Conservation (phyloP, 2,113 vertebrate species). For the Catagonus wagneri region DNA sequence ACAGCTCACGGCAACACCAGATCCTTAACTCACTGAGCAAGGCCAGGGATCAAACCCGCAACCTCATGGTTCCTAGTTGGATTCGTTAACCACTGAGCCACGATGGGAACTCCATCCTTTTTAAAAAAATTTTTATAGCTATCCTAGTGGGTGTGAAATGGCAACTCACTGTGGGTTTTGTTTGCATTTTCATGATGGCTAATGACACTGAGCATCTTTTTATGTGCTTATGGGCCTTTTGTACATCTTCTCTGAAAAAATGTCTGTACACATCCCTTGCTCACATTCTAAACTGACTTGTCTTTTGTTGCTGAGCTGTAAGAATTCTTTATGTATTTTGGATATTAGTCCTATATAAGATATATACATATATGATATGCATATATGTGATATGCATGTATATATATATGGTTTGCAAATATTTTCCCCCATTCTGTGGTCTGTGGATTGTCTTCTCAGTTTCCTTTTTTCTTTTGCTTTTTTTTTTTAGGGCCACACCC, state of each 20-base stretch:
- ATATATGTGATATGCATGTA: no score
- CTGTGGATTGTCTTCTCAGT: background rate
- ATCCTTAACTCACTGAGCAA: no score
- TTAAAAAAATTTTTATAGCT: background rate
- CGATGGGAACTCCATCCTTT: no score
- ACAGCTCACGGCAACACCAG: no score
- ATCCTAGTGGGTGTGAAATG: background rate
- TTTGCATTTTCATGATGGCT: background rate
- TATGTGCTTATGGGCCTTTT: background rate
- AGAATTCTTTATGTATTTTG: conserved; percentile 2
- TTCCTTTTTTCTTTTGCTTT: no score
- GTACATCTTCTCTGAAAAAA: background rate
- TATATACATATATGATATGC: background rate
- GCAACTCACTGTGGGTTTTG: background rate
- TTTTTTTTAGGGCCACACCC: no score
- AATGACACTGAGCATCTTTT: background rate
- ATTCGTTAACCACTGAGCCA: no score
- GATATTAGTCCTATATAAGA: background rate
- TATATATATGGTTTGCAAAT: background rate
- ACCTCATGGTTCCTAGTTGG: no score
- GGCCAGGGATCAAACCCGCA: no score
- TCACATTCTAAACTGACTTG: background rate
- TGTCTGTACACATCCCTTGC: background rate
- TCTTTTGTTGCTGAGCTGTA: background rate
- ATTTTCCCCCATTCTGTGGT: background rate